These are phyloP conservation scores for Rhagologus leucostigma DNA, from an alignment of 2,113 vertebrate species.

Conservation along the genomic window DNA sequence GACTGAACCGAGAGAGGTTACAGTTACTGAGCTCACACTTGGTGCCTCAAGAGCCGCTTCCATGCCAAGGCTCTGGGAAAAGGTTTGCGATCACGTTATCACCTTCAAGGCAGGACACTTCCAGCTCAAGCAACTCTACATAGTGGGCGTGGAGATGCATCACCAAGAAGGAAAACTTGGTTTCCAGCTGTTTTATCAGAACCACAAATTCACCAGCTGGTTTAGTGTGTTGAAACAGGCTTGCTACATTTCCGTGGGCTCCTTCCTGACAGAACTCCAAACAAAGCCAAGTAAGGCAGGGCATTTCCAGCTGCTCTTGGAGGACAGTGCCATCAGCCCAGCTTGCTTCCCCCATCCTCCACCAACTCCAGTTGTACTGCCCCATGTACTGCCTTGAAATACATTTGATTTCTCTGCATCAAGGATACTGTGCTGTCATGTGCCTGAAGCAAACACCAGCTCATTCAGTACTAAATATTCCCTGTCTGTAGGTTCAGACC, in stretches of 20 bases:
- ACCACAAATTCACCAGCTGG: background rate
- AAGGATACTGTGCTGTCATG: background rate
- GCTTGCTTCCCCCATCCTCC: background rate
- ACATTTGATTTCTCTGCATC: background rate
- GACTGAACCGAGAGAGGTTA: background rate
- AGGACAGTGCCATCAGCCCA: background rate
- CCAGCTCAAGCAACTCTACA: background rate
- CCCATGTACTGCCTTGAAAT: background rate
- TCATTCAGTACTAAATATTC: background rate
- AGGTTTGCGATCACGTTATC: background rate
- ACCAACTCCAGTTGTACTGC: background rate
- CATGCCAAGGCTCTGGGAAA: background rate
- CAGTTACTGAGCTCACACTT: rapidly evolving
- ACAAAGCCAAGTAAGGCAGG: background rate
- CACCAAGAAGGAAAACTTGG: background rate
- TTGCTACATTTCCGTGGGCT: background rate
- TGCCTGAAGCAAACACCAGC: background rate
- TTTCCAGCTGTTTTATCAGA: background rate
- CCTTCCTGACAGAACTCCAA: background rate
- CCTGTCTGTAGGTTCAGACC: background rate
- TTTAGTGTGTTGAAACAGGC: background rate
- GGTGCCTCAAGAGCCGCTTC: background rate
- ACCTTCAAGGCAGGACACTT: background rate
- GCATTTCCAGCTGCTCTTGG: background rate
- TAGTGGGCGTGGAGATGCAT: rapidly evolving